Base-by-base conservation (phyloP, 2,797 vertebrate genomes). In the Psittacula derbiana region DNA sequence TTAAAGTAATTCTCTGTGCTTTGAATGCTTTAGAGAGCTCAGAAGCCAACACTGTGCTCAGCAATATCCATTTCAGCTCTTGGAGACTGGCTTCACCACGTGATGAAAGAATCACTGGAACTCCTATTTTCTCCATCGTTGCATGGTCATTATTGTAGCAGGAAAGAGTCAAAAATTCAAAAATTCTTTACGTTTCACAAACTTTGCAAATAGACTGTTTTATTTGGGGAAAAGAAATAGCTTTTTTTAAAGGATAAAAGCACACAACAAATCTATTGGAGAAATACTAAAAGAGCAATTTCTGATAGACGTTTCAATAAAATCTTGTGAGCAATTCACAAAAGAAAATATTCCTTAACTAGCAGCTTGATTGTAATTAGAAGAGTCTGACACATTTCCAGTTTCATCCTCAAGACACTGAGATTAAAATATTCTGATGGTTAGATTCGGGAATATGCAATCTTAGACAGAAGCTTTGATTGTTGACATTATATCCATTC, bases 381-480 rank as follows among this genome's bases (percentile, higher is more conserved):
- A 46, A 31, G 25, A 50, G 24, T 30, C 30, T 57, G 58, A 57
- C 25, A 25, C 66, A 52, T 82, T 62, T 66, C 52, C 53, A 62
- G 53, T 79, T 53, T 80, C 21, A 64, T 66, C 17, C 27, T 52
- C 0, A 0, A 52, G 44, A 30, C 43, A 17, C 7, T 12, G n/a
- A 80, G 19, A 43, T 20, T 52, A 10, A 80, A 83, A 62, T 47
- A 50, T 28, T 24, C 19, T 49, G 43, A 33, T 57, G 14, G 14
- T 43, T 18, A 5, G 2, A 2, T 9, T 31, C 24, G 49, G 12
- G 21, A 15, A 62, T 21, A 61, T 0, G 2, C 12, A 71, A 6
- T 10, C 24, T 30, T 25, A 38, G 31, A 28, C 0, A 1, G 16
- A 16, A 38, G 4, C 11, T 82, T 58, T 31, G 27, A 33, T 18